Conservation (phyloP, 2,113 vertebrate species). For the Fregata magnificens region DNA sequence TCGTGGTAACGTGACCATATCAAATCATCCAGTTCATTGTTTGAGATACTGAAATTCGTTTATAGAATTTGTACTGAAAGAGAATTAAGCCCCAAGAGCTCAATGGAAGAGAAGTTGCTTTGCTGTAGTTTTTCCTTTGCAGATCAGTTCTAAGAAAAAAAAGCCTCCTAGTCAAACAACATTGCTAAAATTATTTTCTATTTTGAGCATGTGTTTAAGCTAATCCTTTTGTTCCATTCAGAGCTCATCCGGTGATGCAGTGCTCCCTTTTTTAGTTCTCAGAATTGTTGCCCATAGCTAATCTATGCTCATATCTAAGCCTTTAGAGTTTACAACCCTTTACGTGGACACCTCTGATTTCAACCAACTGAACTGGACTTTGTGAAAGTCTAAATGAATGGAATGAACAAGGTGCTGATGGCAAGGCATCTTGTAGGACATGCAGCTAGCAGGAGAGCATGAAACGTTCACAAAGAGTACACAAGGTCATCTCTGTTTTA, state of each 20-base stretch:
- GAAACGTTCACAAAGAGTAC: not conserved
- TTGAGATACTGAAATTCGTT: conserved; percentile 31
- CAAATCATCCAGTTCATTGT: not conserved
- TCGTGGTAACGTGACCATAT: accelerated
- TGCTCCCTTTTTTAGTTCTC: conserved; percentile 55
- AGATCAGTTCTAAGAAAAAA: conserved; percentile 17
- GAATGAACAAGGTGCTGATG: not conserved
- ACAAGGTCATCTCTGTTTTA: not conserved
- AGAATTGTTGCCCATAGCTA: conserved; percentile 39
- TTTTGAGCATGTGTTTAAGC: conserved; percentile 49
- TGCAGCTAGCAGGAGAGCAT: not conserved
- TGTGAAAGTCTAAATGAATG: not conserved
- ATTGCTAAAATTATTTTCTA: conserved; percentile 65
- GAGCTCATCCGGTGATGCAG: conserved; percentile 51
- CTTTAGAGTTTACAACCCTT: not conserved
- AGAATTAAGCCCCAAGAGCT: not conserved
- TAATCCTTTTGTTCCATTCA: conserved; percentile 66
- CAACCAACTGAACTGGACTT: not conserved
- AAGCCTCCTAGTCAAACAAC: conserved; percentile 2
- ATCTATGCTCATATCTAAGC: not conserved
- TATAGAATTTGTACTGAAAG: not conserved
- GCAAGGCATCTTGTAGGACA: not conserved
- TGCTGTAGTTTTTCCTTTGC: conserved; percentile 22
- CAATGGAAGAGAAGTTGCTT: conserved; percentile 25
- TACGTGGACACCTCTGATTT: not conserved